phyloP scores from a whole-genome alignment of 2,797 vertebrate species.

The Scolopax rusticola region DNA sequence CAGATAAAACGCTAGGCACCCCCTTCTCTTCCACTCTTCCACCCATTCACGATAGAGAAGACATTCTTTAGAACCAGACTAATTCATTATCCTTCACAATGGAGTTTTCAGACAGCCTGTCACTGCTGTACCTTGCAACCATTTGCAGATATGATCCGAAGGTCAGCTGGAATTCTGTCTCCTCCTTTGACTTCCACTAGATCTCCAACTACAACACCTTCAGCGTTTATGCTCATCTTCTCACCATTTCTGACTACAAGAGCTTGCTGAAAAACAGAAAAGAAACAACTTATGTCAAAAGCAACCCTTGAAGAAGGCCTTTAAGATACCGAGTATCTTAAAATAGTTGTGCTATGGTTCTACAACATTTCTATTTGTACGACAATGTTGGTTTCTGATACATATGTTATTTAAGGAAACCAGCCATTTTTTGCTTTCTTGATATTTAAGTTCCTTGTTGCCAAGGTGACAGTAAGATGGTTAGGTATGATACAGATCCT shows the following conservation, averaged over 20 bases:
- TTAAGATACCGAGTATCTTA: not conserved
- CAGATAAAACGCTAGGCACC: not conserved
- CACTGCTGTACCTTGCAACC: constrained; percentile 89
- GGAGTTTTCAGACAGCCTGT: not conserved
- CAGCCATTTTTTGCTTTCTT: not conserved
- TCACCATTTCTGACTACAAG: constrained; percentile 94
- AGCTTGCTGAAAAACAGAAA: constrained; percentile 86
- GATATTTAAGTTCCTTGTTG: not conserved
- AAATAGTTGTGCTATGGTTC: not conserved
- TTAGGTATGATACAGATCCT: not conserved
- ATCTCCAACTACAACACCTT: constrained; percentile 92
- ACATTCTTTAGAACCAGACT: not conserved
- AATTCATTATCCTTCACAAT: not conserved
- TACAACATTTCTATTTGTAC: not conserved
- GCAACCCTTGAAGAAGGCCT: not conserved
- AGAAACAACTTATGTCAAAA: not conserved
- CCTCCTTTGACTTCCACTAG: constrained; percentile 97
- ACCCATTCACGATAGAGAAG: not conserved
- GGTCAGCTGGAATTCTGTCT: constrained; percentile 94
- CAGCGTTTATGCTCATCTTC: constrained; percentile 92
- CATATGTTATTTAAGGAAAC: not conserved
- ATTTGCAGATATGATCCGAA: constrained; percentile 90
- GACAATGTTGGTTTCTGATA: not conserved
- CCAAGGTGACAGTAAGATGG: not conserved
- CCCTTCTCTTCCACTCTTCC: not conserved